Evolutionary conservation across 2,888 invertebrate species (phyloP).

Genomic region (Diabrotica balteata): DNA sequence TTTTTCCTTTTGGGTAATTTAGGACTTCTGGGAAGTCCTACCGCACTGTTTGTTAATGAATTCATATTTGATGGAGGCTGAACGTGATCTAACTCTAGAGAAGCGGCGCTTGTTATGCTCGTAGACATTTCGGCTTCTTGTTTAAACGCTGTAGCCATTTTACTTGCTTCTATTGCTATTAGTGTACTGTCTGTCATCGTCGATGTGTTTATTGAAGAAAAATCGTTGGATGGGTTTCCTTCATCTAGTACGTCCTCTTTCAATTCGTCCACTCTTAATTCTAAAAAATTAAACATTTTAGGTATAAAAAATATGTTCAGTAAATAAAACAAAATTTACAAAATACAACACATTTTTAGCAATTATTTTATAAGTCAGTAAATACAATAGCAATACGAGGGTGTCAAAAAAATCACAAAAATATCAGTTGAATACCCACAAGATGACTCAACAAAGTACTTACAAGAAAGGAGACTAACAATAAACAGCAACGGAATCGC

Average conservation of each 20-base stretch:
- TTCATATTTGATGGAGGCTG: constrained; percentile 82
- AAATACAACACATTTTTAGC: no score
- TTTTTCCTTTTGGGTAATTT: constrained; percentile 64
- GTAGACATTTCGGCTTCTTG: constrained; percentile 65
- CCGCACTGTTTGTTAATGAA: constrained; percentile 63
- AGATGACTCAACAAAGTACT: no score
- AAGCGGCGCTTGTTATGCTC: constrained; percentile 68
- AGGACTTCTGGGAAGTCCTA: constrained; percentile 49
- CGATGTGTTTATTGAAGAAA: constrained; percentile 64
- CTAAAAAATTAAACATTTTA: no score
- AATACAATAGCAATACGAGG: no score
- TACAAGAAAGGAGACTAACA: no score
- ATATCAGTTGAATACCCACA: no score
- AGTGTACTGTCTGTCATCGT: constrained; percentile 74
- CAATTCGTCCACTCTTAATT: constrained; percentile 4
- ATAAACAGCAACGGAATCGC: no score
- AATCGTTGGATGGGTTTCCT: constrained; percentile 52
- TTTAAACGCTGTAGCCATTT: constrained; percentile 68
- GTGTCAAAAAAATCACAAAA: no score
- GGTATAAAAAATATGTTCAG: no score
- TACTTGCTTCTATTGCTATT: constrained; percentile 79
- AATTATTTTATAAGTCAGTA: no score
- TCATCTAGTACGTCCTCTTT: constrained; percentile 40
- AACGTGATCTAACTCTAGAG: constrained; percentile 75
- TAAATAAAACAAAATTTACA: no score